Evolutionary conservation across 2,888 invertebrate genomes (phyloP).

Genomic region (Diadegma fenestrale): DNA sequence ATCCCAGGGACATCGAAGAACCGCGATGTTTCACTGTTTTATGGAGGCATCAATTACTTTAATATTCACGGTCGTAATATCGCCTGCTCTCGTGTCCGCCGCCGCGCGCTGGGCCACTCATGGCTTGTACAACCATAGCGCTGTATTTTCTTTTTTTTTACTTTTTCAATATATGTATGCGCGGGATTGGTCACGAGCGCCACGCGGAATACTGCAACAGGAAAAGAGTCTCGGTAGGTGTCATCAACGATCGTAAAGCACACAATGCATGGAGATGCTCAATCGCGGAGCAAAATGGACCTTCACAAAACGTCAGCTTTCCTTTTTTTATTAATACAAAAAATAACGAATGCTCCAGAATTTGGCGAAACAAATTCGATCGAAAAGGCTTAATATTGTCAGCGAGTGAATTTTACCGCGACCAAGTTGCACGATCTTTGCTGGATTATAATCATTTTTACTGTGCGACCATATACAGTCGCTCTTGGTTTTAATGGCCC

Average conservation of each 20-base stretch:
- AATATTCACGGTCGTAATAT: slow-evolving; percentile 81
- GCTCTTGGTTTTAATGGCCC: slow-evolving; percentile 77
- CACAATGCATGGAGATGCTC: slow-evolving; percentile 15
- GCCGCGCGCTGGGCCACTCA: slow-evolving; percentile 45
- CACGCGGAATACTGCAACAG: slow-evolving; percentile 31
- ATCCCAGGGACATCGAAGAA: slow-evolving; percentile 76
- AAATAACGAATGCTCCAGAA: too few relatives aligned
- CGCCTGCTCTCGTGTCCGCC: slow-evolving; percentile 64
- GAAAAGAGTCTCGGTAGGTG: slow-evolving; percentile 74
- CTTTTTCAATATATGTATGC: slow-evolving; percentile 39
- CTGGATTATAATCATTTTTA: slow-evolving; percentile 80
- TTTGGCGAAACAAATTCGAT: too few relatives aligned
- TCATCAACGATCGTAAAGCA: slow-evolving; percentile 80
- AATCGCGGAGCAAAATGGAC: background rate
- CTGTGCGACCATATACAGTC: slow-evolving; percentile 75
- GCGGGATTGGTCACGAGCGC: slow-evolving; percentile 59
- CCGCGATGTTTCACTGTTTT: slow-evolving; percentile 77
- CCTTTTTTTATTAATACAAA: too few relatives aligned
- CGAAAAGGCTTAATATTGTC: too few relatives aligned
- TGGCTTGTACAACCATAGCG: slow-evolving; percentile 18
- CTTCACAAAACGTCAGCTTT: too few relatives aligned
- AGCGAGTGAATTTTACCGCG: background rate
- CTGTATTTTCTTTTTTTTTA: slow-evolving; percentile 19
- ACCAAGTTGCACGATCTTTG: background rate
- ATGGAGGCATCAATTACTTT: slow-evolving; percentile 82